These are phyloP conservation scores for Halocynthia aurantium DNA, from an alignment of 23 tunicate species.

Conservation along the genomic window DNA sequence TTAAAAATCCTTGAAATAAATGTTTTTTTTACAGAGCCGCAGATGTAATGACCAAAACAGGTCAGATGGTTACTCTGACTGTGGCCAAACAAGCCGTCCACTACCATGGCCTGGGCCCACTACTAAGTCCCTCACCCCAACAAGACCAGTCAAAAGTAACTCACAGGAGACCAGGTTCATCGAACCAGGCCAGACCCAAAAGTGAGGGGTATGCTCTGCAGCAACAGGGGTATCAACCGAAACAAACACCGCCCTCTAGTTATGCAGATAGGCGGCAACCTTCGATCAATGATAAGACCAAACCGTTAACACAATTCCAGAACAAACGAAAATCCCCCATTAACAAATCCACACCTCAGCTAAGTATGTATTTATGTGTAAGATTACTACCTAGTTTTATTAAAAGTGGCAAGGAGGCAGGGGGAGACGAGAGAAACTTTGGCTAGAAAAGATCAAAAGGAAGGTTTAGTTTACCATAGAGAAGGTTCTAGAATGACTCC, in stretches of 20 bases:
- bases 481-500: too few relatives aligned
- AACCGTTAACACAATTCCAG: background rate
- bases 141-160: slow-evolving; percentile 21
- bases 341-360: slow-evolving; percentile 47
- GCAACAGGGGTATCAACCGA: slow-evolving; percentile 20
- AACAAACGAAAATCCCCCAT: slow-evolving; percentile 21
- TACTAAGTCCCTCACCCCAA: slow-evolving; percentile 58
- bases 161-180: slow-evolving; percentile 31
- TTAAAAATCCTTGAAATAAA: too few relatives aligned
- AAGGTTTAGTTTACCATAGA: too few relatives aligned
- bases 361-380: slow-evolving; percentile 30
- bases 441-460: too few relatives aligned
- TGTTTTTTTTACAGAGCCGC: slow-evolving; percentile 54
- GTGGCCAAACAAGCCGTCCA: slow-evolving; percentile 84
- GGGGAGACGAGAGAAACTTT: too few relatives aligned
- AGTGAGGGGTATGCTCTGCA: slow-evolving; percentile 57
- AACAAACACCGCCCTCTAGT: background rate
- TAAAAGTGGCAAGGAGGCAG: background rate
- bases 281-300: background rate
- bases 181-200: slow-evolving; percentile 38
- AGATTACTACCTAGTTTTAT: background rate
- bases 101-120: slow-evolving; percentile 66
- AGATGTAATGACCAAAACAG: slow-evolving; percentile 67
- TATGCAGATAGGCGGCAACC: slow-evolving; percentile 1
- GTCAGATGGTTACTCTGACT: slow-evolving; percentile 51